phyloP scores from a whole-genome alignment of 2,113 vertebrate species.

The Symphodus melops region DNA sequence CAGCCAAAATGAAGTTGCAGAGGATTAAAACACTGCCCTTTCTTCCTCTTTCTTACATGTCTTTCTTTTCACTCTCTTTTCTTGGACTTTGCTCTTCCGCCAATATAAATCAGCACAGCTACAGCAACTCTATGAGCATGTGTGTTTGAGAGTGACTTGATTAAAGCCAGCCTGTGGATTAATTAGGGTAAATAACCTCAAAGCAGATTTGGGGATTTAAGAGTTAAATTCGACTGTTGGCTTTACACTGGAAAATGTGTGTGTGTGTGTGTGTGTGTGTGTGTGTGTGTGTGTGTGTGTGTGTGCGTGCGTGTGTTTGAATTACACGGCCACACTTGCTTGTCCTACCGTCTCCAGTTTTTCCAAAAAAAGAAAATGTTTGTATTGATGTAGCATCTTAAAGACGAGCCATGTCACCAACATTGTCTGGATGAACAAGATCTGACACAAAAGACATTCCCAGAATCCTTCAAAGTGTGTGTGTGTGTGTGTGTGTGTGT shows the following conservation, averaged over 20 bases:
- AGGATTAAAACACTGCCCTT: constrained; percentile 45
- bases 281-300: too few relatives aligned
- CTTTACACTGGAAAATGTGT: constrained; percentile 38
- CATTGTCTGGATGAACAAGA: background rate
- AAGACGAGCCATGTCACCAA: background rate
- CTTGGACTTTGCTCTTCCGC: constrained; percentile 5
- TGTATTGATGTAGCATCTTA: constrained; percentile 2
- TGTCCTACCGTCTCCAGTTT: background rate
- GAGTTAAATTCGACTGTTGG: constrained; percentile 55
- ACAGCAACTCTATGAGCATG: background rate
- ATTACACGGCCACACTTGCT: background rate
- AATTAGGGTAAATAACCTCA: constrained; percentile 76
- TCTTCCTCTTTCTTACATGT: background rate
- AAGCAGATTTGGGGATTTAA: constrained; percentile 76
- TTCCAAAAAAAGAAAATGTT: constrained; percentile 14
- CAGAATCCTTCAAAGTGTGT: background rate
- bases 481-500: too few relatives aligned
- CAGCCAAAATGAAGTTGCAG: constrained; percentile 26
- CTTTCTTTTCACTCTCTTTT: background rate
- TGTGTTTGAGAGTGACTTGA: constrained; percentile 41
- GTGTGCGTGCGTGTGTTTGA: constrained; percentile 35
- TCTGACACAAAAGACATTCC: background rate
- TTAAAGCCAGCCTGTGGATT: constrained; percentile 69
- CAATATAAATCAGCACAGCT: background rate
- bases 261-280: constrained; percentile 34